These are phyloP conservation scores for Pteria penguin DNA, from an alignment of 2,888 invertebrate genomes.

Conservation along the genomic window DNA sequence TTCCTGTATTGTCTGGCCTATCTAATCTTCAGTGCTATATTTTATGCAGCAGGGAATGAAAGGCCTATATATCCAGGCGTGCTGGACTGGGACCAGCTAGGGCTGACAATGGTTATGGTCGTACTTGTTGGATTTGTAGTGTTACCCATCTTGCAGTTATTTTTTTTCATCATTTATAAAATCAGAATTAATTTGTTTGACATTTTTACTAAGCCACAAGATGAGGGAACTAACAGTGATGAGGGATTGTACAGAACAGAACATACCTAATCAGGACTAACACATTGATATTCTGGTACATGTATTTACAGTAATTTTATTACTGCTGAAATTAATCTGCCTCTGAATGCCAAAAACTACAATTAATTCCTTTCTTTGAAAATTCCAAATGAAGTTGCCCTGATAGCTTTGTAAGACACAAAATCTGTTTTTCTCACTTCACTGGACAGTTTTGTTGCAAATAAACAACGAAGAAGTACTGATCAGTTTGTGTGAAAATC, in stretches of 20 bases:
- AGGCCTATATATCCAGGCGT: slow-evolving; percentile 72
- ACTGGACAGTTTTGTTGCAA: too few species aligned
- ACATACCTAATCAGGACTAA: neutral
- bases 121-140: slow-evolving; percentile 59
- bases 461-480: too few species aligned
- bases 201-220: slow-evolving; percentile 4
- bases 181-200: slow-evolving; percentile 51
- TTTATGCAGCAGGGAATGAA: slow-evolving; percentile 69
- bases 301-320: too few species aligned
- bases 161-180: slow-evolving; percentile 63
- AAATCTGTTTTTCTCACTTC: too few species aligned
- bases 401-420: too few species aligned
- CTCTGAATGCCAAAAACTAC: too few species aligned
- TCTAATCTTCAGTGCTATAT: slow-evolving; percentile 68
- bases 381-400: too few species aligned
- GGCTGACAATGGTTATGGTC: slow-evolving; percentile 55
- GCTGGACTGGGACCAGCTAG: slow-evolving; percentile 73
- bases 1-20: slow-evolving; percentile 68
- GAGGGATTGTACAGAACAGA: neutral
- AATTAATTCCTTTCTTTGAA: too few species aligned
- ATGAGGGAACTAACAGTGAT: neutral
- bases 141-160: slow-evolving; percentile 62
- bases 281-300: too few species aligned
- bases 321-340: too few species aligned
- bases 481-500: too few species aligned